Conservation (phyloP, 2,888 invertebrate genomes). For the Heliconius charithonia region DNA sequence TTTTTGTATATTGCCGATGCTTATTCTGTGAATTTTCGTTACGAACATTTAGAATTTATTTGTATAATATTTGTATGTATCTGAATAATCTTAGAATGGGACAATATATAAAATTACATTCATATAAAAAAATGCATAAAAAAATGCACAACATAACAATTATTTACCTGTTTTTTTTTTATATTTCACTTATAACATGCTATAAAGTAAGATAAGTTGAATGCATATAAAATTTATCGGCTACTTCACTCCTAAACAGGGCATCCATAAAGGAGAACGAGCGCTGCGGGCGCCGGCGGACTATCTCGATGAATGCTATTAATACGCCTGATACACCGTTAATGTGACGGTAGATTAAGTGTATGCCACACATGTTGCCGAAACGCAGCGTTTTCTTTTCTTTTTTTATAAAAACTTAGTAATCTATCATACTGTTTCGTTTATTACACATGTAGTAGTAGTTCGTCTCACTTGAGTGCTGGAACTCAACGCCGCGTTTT, state of each 20-base stretch:
- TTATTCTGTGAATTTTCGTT: not conserved
- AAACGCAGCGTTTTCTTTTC: not conserved
- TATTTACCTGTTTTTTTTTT: conserved; percentile 7
- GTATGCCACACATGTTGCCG: conserved; percentile 38
- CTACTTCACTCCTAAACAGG: conserved; percentile 51
- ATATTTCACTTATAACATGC: conserved; percentile 36
- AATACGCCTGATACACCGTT: conserved; percentile 74
- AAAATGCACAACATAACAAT: not conserved
- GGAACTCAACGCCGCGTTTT: no score
- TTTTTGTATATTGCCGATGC: not conserved
- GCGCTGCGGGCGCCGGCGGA: conserved; percentile 50
- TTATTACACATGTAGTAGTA: no score
- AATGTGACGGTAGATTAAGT: conserved; percentile 64
- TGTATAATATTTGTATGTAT: no score
- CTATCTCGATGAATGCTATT: conserved; percentile 79
- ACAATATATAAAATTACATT: not conserved
- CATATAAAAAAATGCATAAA: not conserved
- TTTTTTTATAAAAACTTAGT: not conserved
- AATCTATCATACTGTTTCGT: no score
- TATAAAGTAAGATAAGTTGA: conserved; percentile 52
- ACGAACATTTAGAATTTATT: not conserved
- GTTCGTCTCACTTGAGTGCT: no score
- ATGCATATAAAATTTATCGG: conserved; percentile 57
- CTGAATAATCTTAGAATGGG: not conserved
- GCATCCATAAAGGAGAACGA: conserved; percentile 51